phyloP scores from a whole-genome alignment of 2,113 vertebrate genomes.

The Hassar affinis region DNA sequence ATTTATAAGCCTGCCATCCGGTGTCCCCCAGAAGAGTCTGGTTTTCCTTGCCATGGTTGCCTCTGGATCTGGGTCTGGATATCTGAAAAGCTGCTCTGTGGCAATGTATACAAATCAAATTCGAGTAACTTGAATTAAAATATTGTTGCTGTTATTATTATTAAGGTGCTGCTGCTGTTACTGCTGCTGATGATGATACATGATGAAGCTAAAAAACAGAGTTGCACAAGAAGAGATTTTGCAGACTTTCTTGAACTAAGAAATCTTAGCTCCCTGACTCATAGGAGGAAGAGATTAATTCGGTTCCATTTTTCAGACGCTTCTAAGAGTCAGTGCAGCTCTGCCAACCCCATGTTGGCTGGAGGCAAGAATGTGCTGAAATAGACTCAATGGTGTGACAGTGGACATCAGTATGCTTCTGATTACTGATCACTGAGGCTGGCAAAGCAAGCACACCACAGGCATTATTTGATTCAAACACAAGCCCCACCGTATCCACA shows the following conservation, averaged over 20 bases:
- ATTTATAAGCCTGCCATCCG: neutral
- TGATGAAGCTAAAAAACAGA: neutral
- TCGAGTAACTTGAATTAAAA: neutral
- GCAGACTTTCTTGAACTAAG: neutral
- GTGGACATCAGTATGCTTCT: constrained; percentile 42
- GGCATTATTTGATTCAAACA: constrained; percentile 63
- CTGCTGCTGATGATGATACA: too few relatives aligned
- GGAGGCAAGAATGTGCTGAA: constrained; percentile 35
- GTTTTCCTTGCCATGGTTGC: neutral
- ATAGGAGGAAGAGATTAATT: constrained; percentile 37
- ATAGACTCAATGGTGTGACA: constrained; percentile 31
- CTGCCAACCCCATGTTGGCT: constrained; percentile 44
- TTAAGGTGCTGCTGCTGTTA: neutral
- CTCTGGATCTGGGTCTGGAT: neutral
- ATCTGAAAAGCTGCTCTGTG: neutral
- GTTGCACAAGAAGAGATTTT: neutral
- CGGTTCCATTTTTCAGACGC: constrained; percentile 32
- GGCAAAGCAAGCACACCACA: constrained; percentile 66
- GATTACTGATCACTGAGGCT: constrained; percentile 47
- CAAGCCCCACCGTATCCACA: constrained; percentile 43
- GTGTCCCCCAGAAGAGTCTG: neutral
- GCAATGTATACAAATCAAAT: neutral
- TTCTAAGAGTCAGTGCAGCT: constrained; percentile 23
- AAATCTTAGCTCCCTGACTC: neutral
- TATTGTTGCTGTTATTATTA: neutral